Conservation (phyloP, 2,113 vertebrate genomes). For the Calypte anna region DNA sequence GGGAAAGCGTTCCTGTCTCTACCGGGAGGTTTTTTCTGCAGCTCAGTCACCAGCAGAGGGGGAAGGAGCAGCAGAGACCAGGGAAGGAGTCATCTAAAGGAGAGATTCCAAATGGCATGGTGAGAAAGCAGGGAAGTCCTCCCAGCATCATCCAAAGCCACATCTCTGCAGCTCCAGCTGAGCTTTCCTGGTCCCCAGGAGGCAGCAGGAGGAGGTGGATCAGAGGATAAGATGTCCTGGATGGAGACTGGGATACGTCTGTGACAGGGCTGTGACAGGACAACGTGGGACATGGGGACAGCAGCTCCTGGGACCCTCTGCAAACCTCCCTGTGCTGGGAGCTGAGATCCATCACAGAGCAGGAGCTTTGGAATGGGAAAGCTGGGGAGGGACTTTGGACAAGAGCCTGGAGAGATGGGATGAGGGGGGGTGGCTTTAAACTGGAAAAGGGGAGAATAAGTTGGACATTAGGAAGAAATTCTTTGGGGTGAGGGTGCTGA, state of each 20-base stretch:
- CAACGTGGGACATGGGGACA: accelerated
- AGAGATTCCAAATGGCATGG: not conserved
- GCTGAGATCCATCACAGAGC: not conserved
- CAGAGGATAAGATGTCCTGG: not conserved
- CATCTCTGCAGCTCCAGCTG: accelerated
- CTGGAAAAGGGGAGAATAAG: too few relatives aligned
- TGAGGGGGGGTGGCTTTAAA: too few relatives aligned
- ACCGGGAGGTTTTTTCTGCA: not conserved
- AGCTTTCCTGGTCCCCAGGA: not conserved
- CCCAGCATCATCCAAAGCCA: not conserved
- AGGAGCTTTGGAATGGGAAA: not conserved
- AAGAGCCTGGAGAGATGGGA: too few relatives aligned
- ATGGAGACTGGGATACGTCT: not conserved
- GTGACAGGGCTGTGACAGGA: not conserved
- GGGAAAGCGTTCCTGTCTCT: not conserved
- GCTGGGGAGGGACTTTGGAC: too few relatives aligned
- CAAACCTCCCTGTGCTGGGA: accelerated
- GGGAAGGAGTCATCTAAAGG: not conserved
- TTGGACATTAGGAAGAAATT: too few relatives aligned
- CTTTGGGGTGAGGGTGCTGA: too few relatives aligned
- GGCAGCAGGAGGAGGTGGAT: not conserved
- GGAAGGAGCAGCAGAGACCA: not conserved
- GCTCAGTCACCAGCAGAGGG: not conserved
- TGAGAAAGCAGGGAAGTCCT: not conserved
- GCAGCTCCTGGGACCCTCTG: not conserved